Conservation (phyloP, 2,797 vertebrate species). For the Lagodon rhomboides region DNA sequence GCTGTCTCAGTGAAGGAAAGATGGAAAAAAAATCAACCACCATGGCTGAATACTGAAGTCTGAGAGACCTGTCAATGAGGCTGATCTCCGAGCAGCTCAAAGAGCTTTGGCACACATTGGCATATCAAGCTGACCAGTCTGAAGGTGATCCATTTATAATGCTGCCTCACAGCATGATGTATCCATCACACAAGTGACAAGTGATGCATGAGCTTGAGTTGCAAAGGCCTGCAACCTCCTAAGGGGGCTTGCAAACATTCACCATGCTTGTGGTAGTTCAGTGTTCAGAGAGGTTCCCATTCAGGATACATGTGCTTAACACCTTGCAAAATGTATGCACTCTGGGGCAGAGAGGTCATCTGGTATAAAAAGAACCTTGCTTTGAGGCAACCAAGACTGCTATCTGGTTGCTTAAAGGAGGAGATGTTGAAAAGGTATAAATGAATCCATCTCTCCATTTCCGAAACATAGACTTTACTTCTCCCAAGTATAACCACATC, state of each 20-base stretch:
- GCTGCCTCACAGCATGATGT: constrained; percentile 3
- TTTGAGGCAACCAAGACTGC: not conserved
- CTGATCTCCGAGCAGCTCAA: constrained; percentile 1
- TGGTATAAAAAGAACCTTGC: not conserved
- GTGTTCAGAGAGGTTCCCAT: not conserved
- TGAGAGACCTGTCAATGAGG: not conserved
- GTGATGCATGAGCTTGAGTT: not conserved
- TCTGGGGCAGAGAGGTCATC: not conserved
- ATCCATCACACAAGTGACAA: not conserved
- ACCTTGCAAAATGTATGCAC: not conserved
- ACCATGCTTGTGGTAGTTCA: not conserved
- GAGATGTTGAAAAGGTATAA: not conserved
- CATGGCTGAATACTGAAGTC: not conserved
- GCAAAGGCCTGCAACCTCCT: not conserved
- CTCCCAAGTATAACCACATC: constrained; percentile 4
- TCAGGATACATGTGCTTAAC: not conserved
- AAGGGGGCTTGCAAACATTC: not conserved
- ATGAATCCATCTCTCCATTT: constrained; percentile 16
- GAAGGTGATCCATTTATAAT: not conserved
- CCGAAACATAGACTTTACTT: not conserved
- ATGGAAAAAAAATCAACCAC: not conserved
- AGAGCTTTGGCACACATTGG: not conserved
- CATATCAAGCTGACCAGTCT: constrained; percentile 5
- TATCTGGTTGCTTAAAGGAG: not conserved
- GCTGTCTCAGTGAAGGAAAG: not conserved